Evolutionary conservation across 2,797 vertebrate species (phyloP).

Genomic region (Novumbra hubbsi): DNA sequence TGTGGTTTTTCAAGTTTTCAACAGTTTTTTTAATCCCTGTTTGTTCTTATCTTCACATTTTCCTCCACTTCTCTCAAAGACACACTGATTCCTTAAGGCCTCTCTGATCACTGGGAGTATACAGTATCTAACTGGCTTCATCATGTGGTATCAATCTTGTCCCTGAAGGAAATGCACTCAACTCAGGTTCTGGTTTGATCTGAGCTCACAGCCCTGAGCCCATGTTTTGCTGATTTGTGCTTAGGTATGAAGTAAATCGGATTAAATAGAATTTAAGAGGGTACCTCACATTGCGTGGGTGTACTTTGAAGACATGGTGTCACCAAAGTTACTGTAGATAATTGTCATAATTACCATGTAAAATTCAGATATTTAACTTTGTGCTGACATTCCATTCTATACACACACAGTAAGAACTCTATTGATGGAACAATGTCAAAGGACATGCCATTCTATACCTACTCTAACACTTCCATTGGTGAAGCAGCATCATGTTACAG

Average conservation of each 20-base stretch:
- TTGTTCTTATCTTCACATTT: slow-evolving; percentile 31
- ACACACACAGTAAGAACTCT: background rate
- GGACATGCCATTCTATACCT: no score
- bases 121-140: slow-evolving; percentile 31
- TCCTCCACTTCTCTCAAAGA: slow-evolving; percentile 15
- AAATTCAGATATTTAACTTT: background rate
- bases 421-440: no score
- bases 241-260: slow-evolving; percentile 44
- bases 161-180: slow-evolving; percentile 9
- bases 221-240: slow-evolving; percentile 19
- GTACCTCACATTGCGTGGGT: slow-evolving; percentile 20
- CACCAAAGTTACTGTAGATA: slow-evolving; percentile 10
- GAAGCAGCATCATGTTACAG: no score
- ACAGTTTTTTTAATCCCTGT: slow-evolving; percentile 30
- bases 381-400: background rate
- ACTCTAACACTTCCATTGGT: no score
- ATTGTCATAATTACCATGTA: slow-evolving; percentile 5
- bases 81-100: slow-evolving; percentile 28
- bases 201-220: slow-evolving; percentile 8
- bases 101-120: slow-evolving; percentile 19
- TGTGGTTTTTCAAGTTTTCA: background rate
- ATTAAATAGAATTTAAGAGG: slow-evolving; percentile 35
- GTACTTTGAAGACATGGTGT: slow-evolving; percentile 10
- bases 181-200: background rate
- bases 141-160: slow-evolving; percentile 32